Conservation (phyloP, 35 echinoderm and acorn worm genomes). For the Strongylocentrotus purpuratus region DNA sequence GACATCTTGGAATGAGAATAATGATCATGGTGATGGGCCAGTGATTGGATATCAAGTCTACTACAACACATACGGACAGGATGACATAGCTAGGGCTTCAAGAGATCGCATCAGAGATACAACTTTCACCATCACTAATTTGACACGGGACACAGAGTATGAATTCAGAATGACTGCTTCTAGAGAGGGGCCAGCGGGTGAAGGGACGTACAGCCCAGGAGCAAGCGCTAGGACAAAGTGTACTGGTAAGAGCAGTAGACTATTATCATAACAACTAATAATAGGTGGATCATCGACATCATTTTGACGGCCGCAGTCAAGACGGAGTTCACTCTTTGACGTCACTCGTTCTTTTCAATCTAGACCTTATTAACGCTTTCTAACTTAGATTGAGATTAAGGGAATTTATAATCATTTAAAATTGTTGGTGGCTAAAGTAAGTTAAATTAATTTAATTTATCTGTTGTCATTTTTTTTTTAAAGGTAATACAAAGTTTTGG, state of each 20-base stretch:
- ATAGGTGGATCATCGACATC: no score
- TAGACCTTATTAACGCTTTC: no score
- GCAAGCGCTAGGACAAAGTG: background rate
- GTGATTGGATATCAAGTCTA: constrained; percentile 12
- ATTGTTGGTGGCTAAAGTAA: no score
- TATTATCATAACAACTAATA: no score
- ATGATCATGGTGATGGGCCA: background rate
- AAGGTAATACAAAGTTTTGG: no score
- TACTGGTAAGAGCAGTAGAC: background rate
- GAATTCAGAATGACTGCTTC: background rate
- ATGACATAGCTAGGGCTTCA: background rate
- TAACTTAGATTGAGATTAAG: no score
- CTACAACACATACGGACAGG: background rate
- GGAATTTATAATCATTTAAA: no score
- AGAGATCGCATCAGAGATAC: background rate
- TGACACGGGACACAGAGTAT: background rate
- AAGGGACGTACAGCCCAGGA: background rate
- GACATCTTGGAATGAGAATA: background rate
- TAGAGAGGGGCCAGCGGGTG: background rate
- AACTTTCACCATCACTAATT: background rate
- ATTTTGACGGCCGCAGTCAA: no score
- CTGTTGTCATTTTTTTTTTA: no score
- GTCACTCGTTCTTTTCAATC: no score
- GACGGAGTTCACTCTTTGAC: no score
- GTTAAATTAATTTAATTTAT: no score